Evolutionary conservation across 2,797 vertebrate genomes (phyloP).

Genomic region (Columba guinea): DNA sequence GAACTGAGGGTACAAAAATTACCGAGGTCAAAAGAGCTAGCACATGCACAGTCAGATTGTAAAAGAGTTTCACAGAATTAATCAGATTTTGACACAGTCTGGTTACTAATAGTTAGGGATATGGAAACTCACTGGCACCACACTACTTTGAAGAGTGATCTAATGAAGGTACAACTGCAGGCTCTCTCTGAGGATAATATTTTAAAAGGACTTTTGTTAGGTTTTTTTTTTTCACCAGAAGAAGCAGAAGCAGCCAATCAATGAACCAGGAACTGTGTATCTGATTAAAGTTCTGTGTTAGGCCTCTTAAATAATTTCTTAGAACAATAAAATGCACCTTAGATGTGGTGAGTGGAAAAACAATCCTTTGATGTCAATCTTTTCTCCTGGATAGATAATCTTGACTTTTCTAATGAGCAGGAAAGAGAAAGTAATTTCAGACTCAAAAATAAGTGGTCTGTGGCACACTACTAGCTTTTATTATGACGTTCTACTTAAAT

Average conservation of each 20-base stretch:
- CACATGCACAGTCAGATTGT: neutral
- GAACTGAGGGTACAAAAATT: neutral
- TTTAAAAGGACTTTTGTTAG: neutral
- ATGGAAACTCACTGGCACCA: neutral
- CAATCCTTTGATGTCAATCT: constrained; percentile 10
- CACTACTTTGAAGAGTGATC: neutral
- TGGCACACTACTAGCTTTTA: neutral
- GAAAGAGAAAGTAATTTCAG: neutral
- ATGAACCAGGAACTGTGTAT: neutral
- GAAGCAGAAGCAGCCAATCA: neutral
- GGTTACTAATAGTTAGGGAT: neutral
- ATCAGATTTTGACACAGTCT: neutral
- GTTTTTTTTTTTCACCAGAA: neutral
- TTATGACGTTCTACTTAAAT: neutral
- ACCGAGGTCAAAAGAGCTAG: neutral
- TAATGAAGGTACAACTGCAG: neutral
- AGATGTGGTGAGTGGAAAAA: constrained; percentile 21
- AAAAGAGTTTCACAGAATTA: neutral
- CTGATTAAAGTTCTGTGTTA: neutral
- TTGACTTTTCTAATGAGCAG: neutral
- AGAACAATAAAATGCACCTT: neutral
- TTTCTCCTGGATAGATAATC: neutral
- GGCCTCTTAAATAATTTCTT: constrained; percentile 21
- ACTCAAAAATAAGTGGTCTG: neutral
- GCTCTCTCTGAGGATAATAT: neutral